Conservation (phyloP, 2,113 vertebrate species). For the Ptilorrhoa leucosticta region DNA sequence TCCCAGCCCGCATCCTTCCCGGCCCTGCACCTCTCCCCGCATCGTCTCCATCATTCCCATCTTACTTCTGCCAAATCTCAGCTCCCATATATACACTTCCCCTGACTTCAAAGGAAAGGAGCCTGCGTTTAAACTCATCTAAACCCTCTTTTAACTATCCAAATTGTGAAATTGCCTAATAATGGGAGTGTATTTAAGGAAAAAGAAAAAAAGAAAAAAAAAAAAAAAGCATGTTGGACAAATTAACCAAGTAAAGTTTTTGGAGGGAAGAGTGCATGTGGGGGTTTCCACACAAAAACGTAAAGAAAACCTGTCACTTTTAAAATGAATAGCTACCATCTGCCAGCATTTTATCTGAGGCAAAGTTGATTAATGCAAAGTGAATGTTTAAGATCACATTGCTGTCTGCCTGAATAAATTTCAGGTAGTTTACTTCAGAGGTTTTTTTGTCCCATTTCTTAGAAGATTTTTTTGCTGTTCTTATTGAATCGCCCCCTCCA, state of each 20-base stretch:
- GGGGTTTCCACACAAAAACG: slow-evolving; percentile 57
- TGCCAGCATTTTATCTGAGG: slow-evolving; percentile 71
- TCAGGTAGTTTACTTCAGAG: slow-evolving; percentile 56
- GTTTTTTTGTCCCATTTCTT: neutral
- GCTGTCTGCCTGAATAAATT: slow-evolving; percentile 57
- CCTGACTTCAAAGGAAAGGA: neutral
- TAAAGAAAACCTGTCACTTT: slow-evolving; percentile 69
- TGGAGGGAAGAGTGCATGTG: slow-evolving; percentile 22
- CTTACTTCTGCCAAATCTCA: neutral
- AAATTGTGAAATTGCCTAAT: slow-evolving; percentile 36
- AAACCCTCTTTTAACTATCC: slow-evolving; percentile 28
- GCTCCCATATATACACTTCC: neutral
- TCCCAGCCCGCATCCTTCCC: neutral
- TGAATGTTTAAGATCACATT: slow-evolving; percentile 61
- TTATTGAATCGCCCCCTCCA: neutral
- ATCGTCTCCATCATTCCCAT: neutral
- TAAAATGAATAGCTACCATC: slow-evolving; percentile 73
- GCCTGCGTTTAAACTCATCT: neutral
- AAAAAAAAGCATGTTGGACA: slow-evolving; percentile 29
- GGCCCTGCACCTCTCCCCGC: neutral
- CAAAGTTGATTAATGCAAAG: slow-evolving; percentile 70
- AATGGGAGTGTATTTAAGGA: neutral
- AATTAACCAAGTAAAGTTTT: slow-evolving; percentile 66
- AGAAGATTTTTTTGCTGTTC: neutral
- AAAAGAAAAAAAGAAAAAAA: neutral